Conservation (phyloP, 2,797 vertebrate genomes). For the Lycodopsis pacificus region DNA sequence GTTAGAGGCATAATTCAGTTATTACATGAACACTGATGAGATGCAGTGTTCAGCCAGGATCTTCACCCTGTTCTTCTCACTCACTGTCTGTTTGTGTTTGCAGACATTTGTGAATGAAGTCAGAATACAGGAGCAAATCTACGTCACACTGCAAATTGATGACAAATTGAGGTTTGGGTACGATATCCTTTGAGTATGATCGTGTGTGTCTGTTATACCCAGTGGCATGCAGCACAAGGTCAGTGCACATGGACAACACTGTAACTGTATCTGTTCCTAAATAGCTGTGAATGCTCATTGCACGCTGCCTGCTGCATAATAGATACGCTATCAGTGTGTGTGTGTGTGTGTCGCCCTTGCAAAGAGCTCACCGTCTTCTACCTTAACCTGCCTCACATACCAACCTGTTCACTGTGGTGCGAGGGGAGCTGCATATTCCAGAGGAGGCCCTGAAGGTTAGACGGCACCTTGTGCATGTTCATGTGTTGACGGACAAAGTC, state of each 20-base stretch:
- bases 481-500: background rate
- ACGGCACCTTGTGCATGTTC: conserved; percentile 4
- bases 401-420: conserved; percentile 95
- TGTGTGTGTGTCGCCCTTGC: conserved; percentile 43
- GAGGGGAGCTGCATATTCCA: conserved; percentile 94
- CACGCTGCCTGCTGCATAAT: conserved; percentile 68
- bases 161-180: conserved; percentile 98
- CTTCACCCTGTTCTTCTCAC: conserved; percentile 4
- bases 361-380: conserved; percentile 57
- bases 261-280: conserved; percentile 66
- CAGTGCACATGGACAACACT: conserved; percentile 20
- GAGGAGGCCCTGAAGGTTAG: conserved; percentile 98
- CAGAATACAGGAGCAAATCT: conserved; percentile 95
- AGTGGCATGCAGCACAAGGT: conserved; percentile 31
- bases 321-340: conserved; percentile 58
- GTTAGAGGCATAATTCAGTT: background rate
- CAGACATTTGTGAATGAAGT: conserved; percentile 98
- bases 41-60: background rate
- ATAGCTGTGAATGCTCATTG: conserved; percentile 54
- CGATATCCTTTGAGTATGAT: conserved; percentile 91
- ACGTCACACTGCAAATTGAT: conserved; percentile 93
- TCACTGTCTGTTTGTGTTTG: conserved; percentile 57
- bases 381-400: conserved; percentile 94
- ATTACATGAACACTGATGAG: background rate
- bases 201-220: conserved; percentile 1